Base-by-base conservation (phyloP, 2,888 invertebrate genomes). In the Carterocephalus palaemon region DNA sequence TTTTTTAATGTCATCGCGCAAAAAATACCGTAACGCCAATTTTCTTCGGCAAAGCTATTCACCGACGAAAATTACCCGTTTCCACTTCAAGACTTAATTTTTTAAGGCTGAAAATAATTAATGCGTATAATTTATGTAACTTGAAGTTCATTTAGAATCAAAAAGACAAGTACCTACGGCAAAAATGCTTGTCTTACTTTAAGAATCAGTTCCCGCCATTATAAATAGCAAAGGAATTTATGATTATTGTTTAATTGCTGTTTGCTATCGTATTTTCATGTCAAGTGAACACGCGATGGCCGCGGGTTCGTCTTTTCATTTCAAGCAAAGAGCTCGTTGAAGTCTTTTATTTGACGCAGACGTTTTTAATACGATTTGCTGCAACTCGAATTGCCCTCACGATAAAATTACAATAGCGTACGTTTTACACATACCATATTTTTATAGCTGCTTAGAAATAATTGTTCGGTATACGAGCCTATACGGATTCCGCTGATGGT, bases 311-410 rank as follows among this genome's bases (percentile, higher is more conserved):
- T n/a, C n/a, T 16, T 19, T 8, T 15, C 20, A 16, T 8, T 23
- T 13, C 20, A 10, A 26, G 13, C n/a, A 3, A 22, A 15, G 10
- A 37, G 47, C 54, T 47, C 63, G 63, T 63, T 60, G 60, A 63
- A 51, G 53, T 62, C 63, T 63, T 62, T 62, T 53, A 48, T 48
- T 38, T 32, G 43, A 38, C 36, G 22, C 17, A 12, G 8, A 26
- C 12, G n/a, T n/a, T 10, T 5, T 12, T 9, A 6, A 24, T 7
- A 10, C 13, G 20, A 31, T 16, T 13, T 15, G 6, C 20, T 8
- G 7, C n/a, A 17, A 32, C 9, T n/a, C n/a, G n/a, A n/a, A 16
- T 13, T 10, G 29, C 12, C n/a, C n/a, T 20, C 4, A n/a, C 1
- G 10, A 33, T 33, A 24, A 7, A 9, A 5, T 24, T 9, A 10